These are phyloP conservation scores for Trematomus bernacchii DNA, from an alignment of 2,797 vertebrate species.

Conservation along the genomic window DNA sequence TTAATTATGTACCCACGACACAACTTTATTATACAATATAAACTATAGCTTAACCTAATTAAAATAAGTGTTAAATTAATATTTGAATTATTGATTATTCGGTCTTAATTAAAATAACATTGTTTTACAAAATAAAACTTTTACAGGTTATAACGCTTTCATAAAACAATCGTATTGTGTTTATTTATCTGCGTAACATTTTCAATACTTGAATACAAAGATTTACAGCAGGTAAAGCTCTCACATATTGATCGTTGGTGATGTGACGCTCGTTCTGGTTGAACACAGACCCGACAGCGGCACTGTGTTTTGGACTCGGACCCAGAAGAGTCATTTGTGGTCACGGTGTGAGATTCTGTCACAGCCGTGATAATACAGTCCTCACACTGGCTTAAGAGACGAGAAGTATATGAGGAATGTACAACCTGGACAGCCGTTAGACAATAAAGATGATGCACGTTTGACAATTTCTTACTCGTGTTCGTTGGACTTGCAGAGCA, in stretches of 20 bases:
- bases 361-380: constrained; percentile 66
- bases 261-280: constrained; percentile 20
- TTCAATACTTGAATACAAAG: not conserved
- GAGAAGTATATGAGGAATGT: constrained; percentile 81
- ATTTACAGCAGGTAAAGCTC: not conserved
- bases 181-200: no score
- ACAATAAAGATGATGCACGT: not conserved
- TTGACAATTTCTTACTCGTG: not conserved
- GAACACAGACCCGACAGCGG: constrained; percentile 12
- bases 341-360: constrained; percentile 79
- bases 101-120: no score
- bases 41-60: no score
- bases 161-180: no score
- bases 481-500: not conserved
- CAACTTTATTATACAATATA: no score
- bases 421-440: constrained; percentile 32
- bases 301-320: constrained; percentile 51
- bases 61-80: no score
- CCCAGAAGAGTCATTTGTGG: constrained; percentile 77
- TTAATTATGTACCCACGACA: no score
- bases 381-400: constrained; percentile 74
- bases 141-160: no score
- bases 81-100: no score
- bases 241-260: constrained; percentile 16
- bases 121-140: no score